These are phyloP conservation scores for Phalacrocorax pelagicus DNA, from an alignment of 2,113 vertebrate genomes.

Conservation along the genomic window DNA sequence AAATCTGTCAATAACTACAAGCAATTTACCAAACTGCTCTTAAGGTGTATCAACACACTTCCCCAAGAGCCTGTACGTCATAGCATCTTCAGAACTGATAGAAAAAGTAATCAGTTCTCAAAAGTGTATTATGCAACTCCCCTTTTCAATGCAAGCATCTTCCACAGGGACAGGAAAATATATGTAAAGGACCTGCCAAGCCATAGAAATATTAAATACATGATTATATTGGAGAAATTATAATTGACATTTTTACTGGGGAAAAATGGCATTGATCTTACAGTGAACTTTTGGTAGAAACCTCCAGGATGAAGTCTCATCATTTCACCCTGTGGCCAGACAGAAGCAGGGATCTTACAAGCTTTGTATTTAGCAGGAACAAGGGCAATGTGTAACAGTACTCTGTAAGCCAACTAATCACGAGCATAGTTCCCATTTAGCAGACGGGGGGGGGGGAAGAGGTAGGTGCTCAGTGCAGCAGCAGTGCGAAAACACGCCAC, in stretches of 20 bases:
- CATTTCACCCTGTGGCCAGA: background rate
- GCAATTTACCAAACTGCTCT: background rate
- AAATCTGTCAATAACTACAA: background rate
- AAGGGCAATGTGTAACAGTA: background rate
- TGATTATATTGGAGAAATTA: background rate
- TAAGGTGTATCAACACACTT: background rate
- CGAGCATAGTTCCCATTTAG: rapidly evolving
- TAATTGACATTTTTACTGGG: background rate
- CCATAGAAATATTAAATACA: background rate
- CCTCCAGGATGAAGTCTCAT: background rate
- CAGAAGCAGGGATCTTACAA: background rate
- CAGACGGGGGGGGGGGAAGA: background rate
- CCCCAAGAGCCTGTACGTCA: background rate
- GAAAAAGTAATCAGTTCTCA: background rate
- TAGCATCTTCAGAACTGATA: background rate
- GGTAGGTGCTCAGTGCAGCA: rapidly evolving
- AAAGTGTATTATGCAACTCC: background rate
- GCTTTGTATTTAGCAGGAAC: background rate
- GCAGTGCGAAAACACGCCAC: rapidly evolving
- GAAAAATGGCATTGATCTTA: background rate
- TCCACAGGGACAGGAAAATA: background rate
- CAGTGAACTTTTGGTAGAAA: background rate
- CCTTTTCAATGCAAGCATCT: background rate
- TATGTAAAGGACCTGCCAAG: background rate
- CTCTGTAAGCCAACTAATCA: background rate